A percentile compares a stretch with the other conserved stretches of the same genome.
These are phyloP conservation scores for Caenorhabditis macrosperma DNA, from an alignment of 2,888 invertebrate species.

Conservation along the genomic window DNA sequence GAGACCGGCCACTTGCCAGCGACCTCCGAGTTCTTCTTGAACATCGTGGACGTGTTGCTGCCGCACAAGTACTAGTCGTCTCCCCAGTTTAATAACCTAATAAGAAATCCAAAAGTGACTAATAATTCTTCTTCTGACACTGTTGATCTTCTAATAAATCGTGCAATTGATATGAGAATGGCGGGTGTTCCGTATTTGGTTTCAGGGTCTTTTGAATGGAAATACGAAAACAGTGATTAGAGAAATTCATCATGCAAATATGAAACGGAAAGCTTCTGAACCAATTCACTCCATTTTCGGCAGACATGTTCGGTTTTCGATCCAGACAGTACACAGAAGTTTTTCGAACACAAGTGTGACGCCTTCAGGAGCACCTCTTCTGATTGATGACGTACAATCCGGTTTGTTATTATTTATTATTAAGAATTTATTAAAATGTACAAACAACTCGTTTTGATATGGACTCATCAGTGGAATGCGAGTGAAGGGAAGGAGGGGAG, in stretches of 20 bases:
- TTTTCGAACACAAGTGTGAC: no score
- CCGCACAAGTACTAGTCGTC: conserved; percentile 62
- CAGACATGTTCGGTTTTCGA: no score
- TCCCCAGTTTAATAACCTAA: conserved; percentile 31
- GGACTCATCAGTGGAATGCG: conserved; percentile 43
- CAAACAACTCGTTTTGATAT: conserved; percentile 59
- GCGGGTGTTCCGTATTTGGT: no score
- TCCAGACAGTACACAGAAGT: no score
- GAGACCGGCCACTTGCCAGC: conserved; percentile 67
- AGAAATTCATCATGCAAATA: no score
- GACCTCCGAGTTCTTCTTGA: conserved; percentile 69
- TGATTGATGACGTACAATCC: no score
- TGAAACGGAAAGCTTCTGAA: no score
- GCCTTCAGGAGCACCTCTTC: no score
- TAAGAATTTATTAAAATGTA: conserved; percentile 46
- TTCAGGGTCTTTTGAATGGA: no score
- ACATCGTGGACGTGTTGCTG: conserved; percentile 62
- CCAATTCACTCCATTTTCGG: no score
- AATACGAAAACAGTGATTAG: no score
- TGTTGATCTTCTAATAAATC: conserved; percentile 34
- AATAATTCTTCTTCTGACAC: conserved; percentile 43
- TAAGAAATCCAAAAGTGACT: conserved; percentile 9
- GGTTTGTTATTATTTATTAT: neutral
- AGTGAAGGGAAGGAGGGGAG: conserved; percentile 37
- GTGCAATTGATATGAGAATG: no score